Percentiles rank a stretch among this genome's conserved stretches.
These are phyloP conservation scores for Suncus etruscus DNA, from an alignment of 2,113 vertebrate species.

Conservation along the genomic window DNA sequence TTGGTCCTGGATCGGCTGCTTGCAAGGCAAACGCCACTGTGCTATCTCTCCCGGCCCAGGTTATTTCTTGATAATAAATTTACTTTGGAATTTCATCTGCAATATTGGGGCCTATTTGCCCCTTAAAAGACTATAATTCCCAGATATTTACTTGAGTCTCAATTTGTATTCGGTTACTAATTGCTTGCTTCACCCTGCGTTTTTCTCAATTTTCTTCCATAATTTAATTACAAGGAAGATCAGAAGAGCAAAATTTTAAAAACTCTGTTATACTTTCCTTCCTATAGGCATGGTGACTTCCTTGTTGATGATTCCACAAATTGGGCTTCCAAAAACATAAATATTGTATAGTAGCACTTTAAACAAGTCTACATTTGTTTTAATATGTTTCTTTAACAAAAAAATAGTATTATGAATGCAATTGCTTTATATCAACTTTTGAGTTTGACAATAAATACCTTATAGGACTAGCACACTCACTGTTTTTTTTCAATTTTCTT, in stretches of 20 bases:
- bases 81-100: constrained; percentile 53
- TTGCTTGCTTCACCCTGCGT: constrained; percentile 10
- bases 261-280: background rate
- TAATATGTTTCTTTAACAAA: background rate
- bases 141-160: constrained; percentile 15
- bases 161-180: constrained; percentile 13
- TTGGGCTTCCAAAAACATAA: background rate
- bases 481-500: too few species aligned
- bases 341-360: background rate
- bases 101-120: constrained; percentile 41
- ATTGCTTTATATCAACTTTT: constrained; percentile 33
- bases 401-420: constrained; percentile 10
- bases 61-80: constrained; percentile 25
- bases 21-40: too few species aligned
- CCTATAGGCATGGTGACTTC: background rate
- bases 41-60: too few species aligned
- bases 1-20: too few species aligned
- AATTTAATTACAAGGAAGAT: background rate
- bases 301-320: background rate
- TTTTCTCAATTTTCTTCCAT: background rate
- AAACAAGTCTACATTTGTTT: background rate
- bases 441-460: constrained; percentile 23
- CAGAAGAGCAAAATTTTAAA: constrained; percentile 5
- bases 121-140: background rate
- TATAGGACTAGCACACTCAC: constrained; percentile 29